Evolutionary conservation across 2,797 vertebrate genomes (phyloP), one percentile per base, ranked within the genome.

Genomic region (Chanos chanos): DNA sequence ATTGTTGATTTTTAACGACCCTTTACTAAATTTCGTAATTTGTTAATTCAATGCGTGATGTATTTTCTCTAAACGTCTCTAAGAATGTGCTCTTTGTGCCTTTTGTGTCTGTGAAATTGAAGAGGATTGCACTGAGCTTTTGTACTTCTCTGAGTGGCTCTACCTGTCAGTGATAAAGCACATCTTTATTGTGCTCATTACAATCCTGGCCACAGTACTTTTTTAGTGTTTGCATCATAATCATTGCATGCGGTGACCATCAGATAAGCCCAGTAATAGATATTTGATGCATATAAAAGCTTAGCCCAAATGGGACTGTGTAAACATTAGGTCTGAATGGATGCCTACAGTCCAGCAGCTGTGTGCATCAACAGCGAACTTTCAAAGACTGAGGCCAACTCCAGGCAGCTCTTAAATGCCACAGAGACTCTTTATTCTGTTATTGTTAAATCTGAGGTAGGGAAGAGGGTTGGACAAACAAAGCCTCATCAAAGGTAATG

Each of bases 281-380:
- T 61, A 51, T 39, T 48, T 51, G 37, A 64, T 61, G 33, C 34
- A 4, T 48, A 48, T 31, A 45, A 65, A 60, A 73, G 45, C 66
- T 60, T 52, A 67, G 67, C 48, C 57, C 61, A 65, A 57, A 68
- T 63, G 36, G 9, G 8, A 9, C 56, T 64, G 28, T 60, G 39
- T 54, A 70, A 67, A 61, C 49, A 37, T 48, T 16, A 44, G 43
- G 12, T 4, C 30, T 25, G 36, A 49, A 54, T 24, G 13, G 9
- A 48, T 9, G 15, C 24, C 18, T 50, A 30, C 30, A 44, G 31
- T 70, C 34, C 27, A 64, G 64, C 72, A 74, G 72, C 72, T 74
- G 70, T 57, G 68, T 27, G n/a, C 27, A 13, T n/a, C 22, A 33
- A 41, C 15, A 22, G 10, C 21, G 19, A 27, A 25, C 22, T 49